These are phyloP conservation scores for Catharus ustulatus DNA, from an alignment of 2,797 vertebrate species.

Conservation along the genomic window DNA sequence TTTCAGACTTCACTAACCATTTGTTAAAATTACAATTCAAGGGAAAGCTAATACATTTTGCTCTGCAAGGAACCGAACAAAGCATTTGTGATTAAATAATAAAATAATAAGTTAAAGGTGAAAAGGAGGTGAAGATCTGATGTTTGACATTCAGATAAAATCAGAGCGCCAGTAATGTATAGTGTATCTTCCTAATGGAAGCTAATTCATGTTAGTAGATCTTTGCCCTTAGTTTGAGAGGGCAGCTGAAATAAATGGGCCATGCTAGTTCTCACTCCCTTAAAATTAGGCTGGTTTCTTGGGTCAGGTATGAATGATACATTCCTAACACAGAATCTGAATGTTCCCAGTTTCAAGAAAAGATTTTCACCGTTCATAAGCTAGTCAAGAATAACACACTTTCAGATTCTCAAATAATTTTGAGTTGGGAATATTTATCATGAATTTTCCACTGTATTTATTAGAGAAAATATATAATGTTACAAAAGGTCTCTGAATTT, in stretches of 20 bases:
- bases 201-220: not conserved
- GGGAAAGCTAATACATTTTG: not conserved
- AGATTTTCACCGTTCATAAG: not conserved
- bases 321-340: not conserved
- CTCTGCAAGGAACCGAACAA: not conserved
- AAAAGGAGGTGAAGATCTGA: not conserved
- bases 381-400: not conserved
- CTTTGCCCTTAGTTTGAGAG: not conserved
- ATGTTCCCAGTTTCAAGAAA: not conserved
- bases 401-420: not conserved
- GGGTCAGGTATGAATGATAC: not conserved
- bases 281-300: not conserved
- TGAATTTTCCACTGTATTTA: not conserved
- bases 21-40: not conserved
- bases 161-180: not conserved
- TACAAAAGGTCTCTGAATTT: not conserved
- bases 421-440: not conserved
- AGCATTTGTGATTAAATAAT: not conserved
- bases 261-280: not conserved
- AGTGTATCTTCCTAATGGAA: not conserved
- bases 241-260: slow-evolving; percentile 5
- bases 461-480: not conserved
- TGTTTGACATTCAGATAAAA: not conserved
- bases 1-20: not conserved
- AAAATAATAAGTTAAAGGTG: not conserved